phyloP scores from a whole-genome alignment of 2,797 vertebrate genomes.

The Anas capensis region DNA sequence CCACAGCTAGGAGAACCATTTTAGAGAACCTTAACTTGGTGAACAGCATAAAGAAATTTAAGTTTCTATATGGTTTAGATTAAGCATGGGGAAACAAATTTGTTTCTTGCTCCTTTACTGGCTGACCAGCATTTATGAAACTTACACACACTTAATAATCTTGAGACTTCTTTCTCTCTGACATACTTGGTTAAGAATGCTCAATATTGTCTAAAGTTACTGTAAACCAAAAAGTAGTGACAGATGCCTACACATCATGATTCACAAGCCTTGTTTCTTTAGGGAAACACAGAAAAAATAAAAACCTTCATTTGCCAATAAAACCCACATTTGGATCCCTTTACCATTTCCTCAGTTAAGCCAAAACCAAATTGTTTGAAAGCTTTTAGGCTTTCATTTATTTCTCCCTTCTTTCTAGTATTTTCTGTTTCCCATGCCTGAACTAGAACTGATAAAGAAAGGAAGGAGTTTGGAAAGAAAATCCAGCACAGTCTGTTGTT shows the following conservation, averaged over 20 bases:
- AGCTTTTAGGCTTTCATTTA: slow-evolving; percentile 46
- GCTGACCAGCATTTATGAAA: slow-evolving; percentile 18
- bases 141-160: slow-evolving; percentile 47
- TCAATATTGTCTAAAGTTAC: slow-evolving; percentile 23
- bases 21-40: neutral
- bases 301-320: neutral
- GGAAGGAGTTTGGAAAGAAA: neutral
- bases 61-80: slow-evolving; percentile 45
- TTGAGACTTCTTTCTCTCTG: slow-evolving; percentile 19
- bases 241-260: slow-evolving; percentile 1
- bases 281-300: neutral
- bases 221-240: neutral
- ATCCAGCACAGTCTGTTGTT: neutral
- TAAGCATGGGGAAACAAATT: slow-evolving; percentile 19
- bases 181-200: slow-evolving; percentile 50
- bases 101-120: slow-evolving; percentile 9
- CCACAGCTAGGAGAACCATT: neutral
- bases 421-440: slow-evolving; percentile 58
- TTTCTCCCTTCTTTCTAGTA: slow-evolving; percentile 51
- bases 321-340: slow-evolving; percentile 34
- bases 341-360: slow-evolving; percentile 22
- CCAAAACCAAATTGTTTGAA: slow-evolving; percentile 29
- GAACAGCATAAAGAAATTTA: neutral
- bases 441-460: slow-evolving; percentile 34
- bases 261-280: neutral